Conservation (phyloP, 1,140 invertebrate genomes). For the Colletes latitarsis region DNA sequence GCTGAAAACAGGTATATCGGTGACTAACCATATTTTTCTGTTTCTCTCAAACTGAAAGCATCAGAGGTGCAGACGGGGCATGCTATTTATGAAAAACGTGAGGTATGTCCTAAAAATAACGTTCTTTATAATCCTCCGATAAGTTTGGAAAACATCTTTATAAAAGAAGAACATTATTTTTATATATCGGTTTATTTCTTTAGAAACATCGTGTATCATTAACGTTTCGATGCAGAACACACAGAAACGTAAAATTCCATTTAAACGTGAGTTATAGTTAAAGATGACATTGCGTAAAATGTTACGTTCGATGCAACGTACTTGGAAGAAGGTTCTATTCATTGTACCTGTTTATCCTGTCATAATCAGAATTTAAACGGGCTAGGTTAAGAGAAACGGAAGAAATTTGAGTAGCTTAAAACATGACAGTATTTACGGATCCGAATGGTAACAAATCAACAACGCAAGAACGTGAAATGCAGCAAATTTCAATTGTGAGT, state of each 20-base stretch:
- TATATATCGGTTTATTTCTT: background rate
- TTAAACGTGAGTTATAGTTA: background rate
- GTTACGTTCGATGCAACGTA: background rate
- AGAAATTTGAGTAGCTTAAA: slow-evolving; percentile 27
- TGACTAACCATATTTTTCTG: slow-evolving; percentile 73
- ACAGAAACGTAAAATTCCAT: background rate
- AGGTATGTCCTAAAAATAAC: slow-evolving; percentile 55
- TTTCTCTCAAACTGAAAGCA: slow-evolving; percentile 68
- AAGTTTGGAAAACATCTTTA: slow-evolving; percentile 48
- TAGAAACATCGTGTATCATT: background rate
- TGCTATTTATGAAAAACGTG: slow-evolving; percentile 53
- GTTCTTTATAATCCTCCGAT: slow-evolving; percentile 20
- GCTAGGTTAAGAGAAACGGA: slow-evolving; percentile 36
- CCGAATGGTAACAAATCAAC: slow-evolving; percentile 24
- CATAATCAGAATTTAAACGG: slow-evolving; percentile 24
- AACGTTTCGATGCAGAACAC: background rate
- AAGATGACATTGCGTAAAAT: slow-evolving; percentile 53
- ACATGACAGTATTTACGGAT: background rate
- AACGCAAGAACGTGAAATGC: slow-evolving; percentile 27
- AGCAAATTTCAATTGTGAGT: slow-evolving; percentile 35
- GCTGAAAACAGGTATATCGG: slow-evolving; percentile 11
- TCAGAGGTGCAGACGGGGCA: slow-evolving; percentile 48
- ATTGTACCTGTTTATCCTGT: slow-evolving; percentile 33
- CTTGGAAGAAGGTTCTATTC: background rate
- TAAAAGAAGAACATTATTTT: slow-evolving; percentile 13